Conservation (phyloP, 2,797 vertebrate genomes). For the Morelia viridis region DNA sequence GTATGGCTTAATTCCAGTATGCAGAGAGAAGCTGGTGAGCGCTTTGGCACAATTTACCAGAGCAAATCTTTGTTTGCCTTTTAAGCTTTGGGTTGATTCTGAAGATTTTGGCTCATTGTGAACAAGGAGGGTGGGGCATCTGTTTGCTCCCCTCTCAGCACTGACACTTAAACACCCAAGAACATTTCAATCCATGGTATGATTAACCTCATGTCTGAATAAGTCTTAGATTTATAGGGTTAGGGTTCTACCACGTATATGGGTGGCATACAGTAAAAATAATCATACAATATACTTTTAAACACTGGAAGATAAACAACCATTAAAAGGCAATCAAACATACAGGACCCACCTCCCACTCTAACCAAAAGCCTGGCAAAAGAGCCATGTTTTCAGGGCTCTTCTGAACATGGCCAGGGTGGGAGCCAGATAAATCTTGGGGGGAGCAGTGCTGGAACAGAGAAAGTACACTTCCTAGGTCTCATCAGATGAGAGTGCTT, state of each 20-base stretch:
- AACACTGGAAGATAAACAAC: background rate
- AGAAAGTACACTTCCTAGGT: background rate
- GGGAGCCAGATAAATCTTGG: background rate
- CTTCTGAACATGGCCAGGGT: background rate
- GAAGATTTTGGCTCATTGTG: background rate
- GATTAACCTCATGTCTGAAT: background rate
- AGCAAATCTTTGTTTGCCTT: background rate
- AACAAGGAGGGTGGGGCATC: background rate
- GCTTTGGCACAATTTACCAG: background rate
- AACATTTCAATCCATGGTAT: background rate
- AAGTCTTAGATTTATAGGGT: background rate
- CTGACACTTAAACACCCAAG: background rate
- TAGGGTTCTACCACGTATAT: background rate
- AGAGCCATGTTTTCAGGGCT: background rate
- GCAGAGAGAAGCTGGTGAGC: background rate
- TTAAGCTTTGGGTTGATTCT: background rate
- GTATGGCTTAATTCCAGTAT: background rate
- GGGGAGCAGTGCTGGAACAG: background rate
- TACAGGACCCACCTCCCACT: background rate
- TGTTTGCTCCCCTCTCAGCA: background rate
- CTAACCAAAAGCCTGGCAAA: background rate
- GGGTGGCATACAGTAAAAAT: background rate
- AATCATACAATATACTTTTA: background rate
- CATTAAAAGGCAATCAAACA: background rate
- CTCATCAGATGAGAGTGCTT: background rate